A percentile compares a stretch with the other conserved stretches of the same genome.
phyloP scores from a whole-genome alignment of 2,113 vertebrate genomes.

The Leiothrix lutea region DNA sequence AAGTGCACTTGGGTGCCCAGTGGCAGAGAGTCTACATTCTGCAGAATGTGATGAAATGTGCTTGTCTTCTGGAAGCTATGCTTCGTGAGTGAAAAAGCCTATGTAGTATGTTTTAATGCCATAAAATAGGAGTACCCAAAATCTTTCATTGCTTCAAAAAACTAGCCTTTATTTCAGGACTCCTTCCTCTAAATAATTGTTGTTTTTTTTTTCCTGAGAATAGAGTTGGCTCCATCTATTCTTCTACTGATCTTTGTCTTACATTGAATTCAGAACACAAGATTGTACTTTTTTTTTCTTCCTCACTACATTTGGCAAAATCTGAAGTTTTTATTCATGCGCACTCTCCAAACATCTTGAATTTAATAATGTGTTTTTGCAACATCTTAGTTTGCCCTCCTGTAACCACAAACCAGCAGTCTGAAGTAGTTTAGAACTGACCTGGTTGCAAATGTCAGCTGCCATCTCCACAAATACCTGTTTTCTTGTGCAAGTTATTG shows the following conservation, averaged over 20 bases:
- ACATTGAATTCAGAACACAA: not conserved
- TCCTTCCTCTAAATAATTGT: not conserved
- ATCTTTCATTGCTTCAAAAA: not conserved
- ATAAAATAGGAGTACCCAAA: not conserved
- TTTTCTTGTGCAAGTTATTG: not conserved
- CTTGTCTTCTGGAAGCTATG: not conserved
- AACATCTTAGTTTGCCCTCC: not conserved
- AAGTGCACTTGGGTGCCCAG: not conserved
- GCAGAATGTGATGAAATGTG: not conserved
- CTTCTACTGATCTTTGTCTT: not conserved
- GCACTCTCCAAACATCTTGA: not conserved
- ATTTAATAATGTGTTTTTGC: not conserved
- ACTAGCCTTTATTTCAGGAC: not conserved
- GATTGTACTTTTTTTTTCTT: not conserved
- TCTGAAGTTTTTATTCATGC: not conserved
- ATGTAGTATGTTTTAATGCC: not conserved
- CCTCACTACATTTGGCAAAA: not conserved
- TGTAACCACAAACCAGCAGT: not conserved
- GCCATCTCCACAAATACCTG: not conserved
- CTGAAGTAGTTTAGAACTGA: not conserved
- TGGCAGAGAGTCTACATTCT: not conserved
- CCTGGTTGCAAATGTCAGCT: not conserved
- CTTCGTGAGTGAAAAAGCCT: not conserved
- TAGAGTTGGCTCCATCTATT: not conserved
- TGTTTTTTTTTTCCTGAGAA: not conserved